A percentile compares a stretch with the other conserved stretches of the same genome.
Evolutionary conservation across 2,113 vertebrate species (phyloP).

Genomic region (Raphicerus campestris): DNA sequence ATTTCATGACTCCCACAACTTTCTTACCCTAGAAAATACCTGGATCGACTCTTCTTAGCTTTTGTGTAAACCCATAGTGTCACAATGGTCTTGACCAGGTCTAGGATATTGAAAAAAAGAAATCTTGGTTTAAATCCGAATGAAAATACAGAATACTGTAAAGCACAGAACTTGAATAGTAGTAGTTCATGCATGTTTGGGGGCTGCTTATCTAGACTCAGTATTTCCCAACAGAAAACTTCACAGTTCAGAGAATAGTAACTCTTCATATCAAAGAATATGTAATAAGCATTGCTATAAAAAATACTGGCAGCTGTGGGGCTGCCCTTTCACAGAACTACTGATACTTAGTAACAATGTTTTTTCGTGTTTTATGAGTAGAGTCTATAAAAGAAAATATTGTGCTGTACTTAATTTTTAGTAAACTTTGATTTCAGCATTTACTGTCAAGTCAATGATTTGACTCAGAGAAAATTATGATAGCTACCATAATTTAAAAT

Average conservation of each 20-base stretch:
- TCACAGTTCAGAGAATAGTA: background rate
- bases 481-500: conserved; percentile 12
- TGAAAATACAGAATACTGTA: background rate
- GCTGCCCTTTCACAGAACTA: background rate
- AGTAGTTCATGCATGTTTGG: background rate
- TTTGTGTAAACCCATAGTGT: background rate
- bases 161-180: background rate
- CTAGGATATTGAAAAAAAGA: background rate
- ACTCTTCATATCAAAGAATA: background rate
- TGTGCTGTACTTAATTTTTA: conserved; percentile 32
- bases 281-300: background rate
- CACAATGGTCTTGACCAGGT: background rate
- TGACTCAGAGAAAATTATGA: conserved; percentile 12
- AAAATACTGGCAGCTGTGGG: background rate
- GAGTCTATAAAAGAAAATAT: background rate
- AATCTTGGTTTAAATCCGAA: conserved; percentile 20
- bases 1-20: background rate
- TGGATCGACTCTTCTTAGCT: background rate
- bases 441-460: conserved; percentile 7
- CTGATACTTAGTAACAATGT: background rate
- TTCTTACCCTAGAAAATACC: conserved; percentile 39
- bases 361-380: background rate
- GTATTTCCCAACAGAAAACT: conserved; percentile 1
- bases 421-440: conserved; percentile 27
- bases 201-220: background rate